Evolutionary conservation across 2,888 invertebrate species (phyloP), one percentile per base, ranked within the genome.

Genomic region (Himalopsyche tibetana): DNA sequence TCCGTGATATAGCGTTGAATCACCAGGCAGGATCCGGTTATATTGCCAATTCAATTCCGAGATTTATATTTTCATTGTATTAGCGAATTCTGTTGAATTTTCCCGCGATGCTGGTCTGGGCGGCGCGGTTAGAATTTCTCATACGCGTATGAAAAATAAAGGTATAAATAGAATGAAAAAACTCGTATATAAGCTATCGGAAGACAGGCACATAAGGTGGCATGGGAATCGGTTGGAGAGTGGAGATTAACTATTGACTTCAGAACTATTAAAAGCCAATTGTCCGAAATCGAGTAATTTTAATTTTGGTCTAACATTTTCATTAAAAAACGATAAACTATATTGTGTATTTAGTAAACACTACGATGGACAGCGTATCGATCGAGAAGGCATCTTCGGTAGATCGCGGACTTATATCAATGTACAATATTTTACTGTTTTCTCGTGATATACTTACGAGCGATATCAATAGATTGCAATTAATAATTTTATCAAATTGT

Each of bases 51-150:
- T 74, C 74, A 74, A 74, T 74, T 74, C 74, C 74, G 36, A 74
- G 74, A 74, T 74, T 74, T 74, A 74, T 74, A 74, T 74, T 36
- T 74, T 74, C 74, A 74, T 74, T 74, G 74, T 74, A 74, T 74
- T 74, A 38, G 74, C 74, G 74, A 74, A 74, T 74, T 74, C 74
- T 74, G 74, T 74, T 74, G 36, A 74, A 36, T 74, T 74, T 74
- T 74, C 74, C 74, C 74, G 74, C 74, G 74, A 74, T 74, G 74
- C 12, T 74, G 36, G 74, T 74, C 51, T 15, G 51, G 12, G 51
- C 51, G 38, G 36, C 36, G 5, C 74, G 74, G 74, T 19, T 74
- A 74, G 74, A 74, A 74, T 74, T 74, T 74, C 74, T 74, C 74
- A 74, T 74, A 74, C 74, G 74, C 74, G 36, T 74, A 74, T 74